These are phyloP conservation scores for Siniperca scherzeri DNA, from an alignment of 2,797 vertebrate species.

Conservation along the genomic window DNA sequence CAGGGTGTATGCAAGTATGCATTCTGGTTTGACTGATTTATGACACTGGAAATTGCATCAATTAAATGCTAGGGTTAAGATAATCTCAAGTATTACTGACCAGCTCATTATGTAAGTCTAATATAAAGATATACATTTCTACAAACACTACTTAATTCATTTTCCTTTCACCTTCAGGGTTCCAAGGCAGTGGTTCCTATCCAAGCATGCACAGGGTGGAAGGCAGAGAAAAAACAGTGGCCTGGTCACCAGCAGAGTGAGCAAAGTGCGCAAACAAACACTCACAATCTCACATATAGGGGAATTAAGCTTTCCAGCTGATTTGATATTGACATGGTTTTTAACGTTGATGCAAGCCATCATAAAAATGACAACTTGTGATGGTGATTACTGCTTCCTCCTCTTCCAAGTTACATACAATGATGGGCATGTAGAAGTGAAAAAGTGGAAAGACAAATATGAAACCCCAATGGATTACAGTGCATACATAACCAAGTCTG, in stretches of 20 bases:
- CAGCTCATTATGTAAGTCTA: not conserved
- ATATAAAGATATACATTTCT: not conserved
- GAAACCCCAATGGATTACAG: not conserved
- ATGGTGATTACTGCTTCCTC: not conserved
- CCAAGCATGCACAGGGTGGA: not conserved
- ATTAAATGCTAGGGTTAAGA: not conserved
- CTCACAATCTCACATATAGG: too few species aligned
- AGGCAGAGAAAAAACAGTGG: not conserved
- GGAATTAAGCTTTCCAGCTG: not conserved
- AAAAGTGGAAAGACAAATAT: conserved; percentile 5
- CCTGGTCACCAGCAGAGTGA: not conserved
- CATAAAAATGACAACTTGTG: not conserved
- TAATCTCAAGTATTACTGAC: not conserved
- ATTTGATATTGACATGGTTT: not conserved
- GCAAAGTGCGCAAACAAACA: not conserved
- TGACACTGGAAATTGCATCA: not conserved
- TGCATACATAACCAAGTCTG: not conserved
- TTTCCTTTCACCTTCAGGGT: not conserved
- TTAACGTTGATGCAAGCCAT: not conserved
- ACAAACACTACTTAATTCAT: not conserved
- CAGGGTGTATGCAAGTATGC: not conserved
- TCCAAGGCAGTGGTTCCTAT: too few species aligned
- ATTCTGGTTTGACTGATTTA: not conserved
- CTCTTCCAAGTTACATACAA: not conserved
- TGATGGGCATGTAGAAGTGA: not conserved